phyloP scores from a whole-genome alignment of 2,797 vertebrate species.

The Phalloptychus januarius region DNA sequence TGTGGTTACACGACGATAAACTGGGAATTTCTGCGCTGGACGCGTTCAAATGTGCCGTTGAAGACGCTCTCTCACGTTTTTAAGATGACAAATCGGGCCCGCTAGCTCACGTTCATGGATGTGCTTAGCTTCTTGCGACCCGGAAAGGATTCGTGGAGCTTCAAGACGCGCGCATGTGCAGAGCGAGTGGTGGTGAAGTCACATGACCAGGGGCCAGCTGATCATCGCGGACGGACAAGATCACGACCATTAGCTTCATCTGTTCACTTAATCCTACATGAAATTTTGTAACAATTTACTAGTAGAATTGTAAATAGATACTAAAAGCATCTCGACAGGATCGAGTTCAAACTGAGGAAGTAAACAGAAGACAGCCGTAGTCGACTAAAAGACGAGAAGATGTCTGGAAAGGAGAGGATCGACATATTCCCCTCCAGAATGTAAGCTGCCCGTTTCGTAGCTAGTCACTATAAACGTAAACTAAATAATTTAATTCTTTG shows the following conservation, averaged over 20 bases:
- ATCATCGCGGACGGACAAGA: slow-evolving; percentile 56
- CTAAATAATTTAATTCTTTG: neutral
- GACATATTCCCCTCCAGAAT: slow-evolving; percentile 97
- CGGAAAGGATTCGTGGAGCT: slow-evolving; percentile 66
- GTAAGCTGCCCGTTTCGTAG: slow-evolving; percentile 82
- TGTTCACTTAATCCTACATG: slow-evolving; percentile 35
- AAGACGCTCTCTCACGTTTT: neutral
- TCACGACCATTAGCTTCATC: slow-evolving; percentile 57
- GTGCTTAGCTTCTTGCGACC: slow-evolving; percentile 64
- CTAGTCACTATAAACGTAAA: slow-evolving; percentile 30
- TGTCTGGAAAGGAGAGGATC: slow-evolving; percentile 96
- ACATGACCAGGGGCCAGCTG: slow-evolving; percentile 78
- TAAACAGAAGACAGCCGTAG: slow-evolving; percentile 2
- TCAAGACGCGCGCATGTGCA: slow-evolving; percentile 43
- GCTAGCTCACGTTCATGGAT: slow-evolving; percentile 64
- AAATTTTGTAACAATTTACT: neutral
- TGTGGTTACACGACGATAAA: slow-evolving; percentile 53
- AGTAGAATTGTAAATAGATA: neutral
- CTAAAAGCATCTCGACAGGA: rapidly evolving
- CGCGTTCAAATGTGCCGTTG: slow-evolving; percentile 6
- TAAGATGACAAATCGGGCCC: slow-evolving; percentile 32
- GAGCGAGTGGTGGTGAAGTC: slow-evolving; percentile 30
- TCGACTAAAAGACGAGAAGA: slow-evolving; percentile 77
- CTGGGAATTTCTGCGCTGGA: neutral
- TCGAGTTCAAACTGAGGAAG: neutral